Base-by-base conservation (phyloP, 2,888 invertebrate species). In the Gastrophysa polygoni region DNA sequence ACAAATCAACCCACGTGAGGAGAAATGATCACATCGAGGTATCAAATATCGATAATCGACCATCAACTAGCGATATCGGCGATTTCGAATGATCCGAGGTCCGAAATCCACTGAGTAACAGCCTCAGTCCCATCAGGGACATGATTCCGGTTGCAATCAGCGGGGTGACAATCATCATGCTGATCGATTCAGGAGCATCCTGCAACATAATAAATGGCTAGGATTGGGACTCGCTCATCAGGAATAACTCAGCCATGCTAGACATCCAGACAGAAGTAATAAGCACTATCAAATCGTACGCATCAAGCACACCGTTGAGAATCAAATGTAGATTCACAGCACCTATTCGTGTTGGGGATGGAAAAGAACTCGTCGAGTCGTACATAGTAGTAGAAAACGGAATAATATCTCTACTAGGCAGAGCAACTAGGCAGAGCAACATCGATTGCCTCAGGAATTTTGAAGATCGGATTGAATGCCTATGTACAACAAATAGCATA, bases 111-210 rank as follows among this genome's bases (percentile, higher is more conserved):
- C 11, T 21, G 14, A 46, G 21, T 44, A 38, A 2, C 14, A 44
- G 14, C 44, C 16, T n/a, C 8, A 11, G 4, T 44, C 8, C 17
- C 8, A 43, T 34, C 38, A 43, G 21, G 43, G 54, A 43, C 5
- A 38, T 43, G 7, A 20, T 43, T 43, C 24, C 21, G 14, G 1
- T 24, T 57, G 24, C 17, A 57, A 54, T 43, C 10, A 49, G 50
- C 20, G 48, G 48, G n/a, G 14, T 48, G 16, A 14, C 54, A 16
- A 54, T 59, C 46, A 59, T 28, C 24, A 20, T 38, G 38, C 52
- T 60, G 21, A 60, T 60, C 2, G 55, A 60, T 46, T 60, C 55
- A 20, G 60, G 55, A 43, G 32, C 54, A 21, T n/a, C 47, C 8
- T 34, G 34, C 14, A 60, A 60, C 29, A 28, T 60, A n/a, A 28